phyloP scores from a whole-genome alignment of 2,888 invertebrate species.

The Limnephilus auricula region DNA sequence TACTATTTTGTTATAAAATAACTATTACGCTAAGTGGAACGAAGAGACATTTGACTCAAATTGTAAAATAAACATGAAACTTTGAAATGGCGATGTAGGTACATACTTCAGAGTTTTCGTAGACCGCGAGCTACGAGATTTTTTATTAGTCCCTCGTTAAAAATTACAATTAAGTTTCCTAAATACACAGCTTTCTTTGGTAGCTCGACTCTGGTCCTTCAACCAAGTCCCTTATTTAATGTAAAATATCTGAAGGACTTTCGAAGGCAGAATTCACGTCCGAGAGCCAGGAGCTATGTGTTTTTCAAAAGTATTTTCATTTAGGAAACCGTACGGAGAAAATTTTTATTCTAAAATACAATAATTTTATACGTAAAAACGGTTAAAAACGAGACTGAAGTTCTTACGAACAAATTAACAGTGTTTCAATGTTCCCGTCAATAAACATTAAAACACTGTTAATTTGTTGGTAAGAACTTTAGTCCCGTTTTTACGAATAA shows the following conservation, averaged over 20 bases:
- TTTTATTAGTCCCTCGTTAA: neutral
- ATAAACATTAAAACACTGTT: no score
- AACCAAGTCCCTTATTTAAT: neutral
- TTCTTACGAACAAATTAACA: no score
- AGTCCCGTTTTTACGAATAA: no score
- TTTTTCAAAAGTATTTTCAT: neutral
- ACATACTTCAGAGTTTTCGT: neutral
- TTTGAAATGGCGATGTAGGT: neutral
- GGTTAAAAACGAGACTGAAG: no score
- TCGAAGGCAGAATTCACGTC: neutral
- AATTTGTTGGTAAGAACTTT: no score
- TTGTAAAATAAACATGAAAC: neutral
- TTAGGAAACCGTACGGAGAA: neutral
- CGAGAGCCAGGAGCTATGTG: neutral
- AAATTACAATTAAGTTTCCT: neutral
- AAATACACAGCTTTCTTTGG: neutral
- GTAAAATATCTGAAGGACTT: neutral
- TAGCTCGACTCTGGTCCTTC: neutral
- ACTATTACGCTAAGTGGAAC: neutral
- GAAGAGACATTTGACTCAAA: neutral
- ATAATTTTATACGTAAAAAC: no score
- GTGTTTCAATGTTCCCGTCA: no score
- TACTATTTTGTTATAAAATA: neutral
- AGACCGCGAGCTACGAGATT: neutral
- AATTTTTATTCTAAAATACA: no score